Base-by-base conservation (phyloP, 2,797 vertebrate genomes). In the Hipposideros larvatus region DNA sequence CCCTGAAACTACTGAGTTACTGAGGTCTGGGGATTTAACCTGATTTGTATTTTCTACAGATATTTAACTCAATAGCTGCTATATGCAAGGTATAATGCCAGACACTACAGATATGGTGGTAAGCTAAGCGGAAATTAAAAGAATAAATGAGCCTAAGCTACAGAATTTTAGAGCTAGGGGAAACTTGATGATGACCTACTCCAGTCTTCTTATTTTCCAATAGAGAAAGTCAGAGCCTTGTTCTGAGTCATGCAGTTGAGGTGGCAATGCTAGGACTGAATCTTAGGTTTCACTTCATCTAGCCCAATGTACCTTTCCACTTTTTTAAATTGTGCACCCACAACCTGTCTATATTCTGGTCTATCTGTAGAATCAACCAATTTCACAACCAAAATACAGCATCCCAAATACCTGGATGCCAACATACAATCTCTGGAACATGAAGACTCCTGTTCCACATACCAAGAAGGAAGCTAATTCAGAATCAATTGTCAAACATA, bases 1-100 rank as follows among this genome's bases (percentile, higher is more conserved):
- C 22, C 53, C 24, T 53, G 55, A 87, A 78, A 68, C 2, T 22
- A 91, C 19, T 34, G 74, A 82, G 55, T 89, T 87, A 87, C n/a
- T 89, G 43, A 78, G 24, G 82, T 93, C 66, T 91, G 41, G 84
- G 48, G 24, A 75, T 68, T 96, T 84, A 74, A 34, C 3, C 22
- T 57, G 53, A 78, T 68, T 73, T 48, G 10, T 70, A n/a, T 71
- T 84, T 65, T 73, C 34, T 55, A 26, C 10, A 31, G 26, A 41
- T 79, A 68, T 61, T 90, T 91, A 68, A 68, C 3, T 68, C 14
- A 93, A 37, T n/a, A 74, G 7, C 26, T 95, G 31, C 10, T 68
- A 46, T 79, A 79, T 84, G 53, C 4, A 28, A 75, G 7, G 3
- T 59, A 22, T 75, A 65, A 71, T 57, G 46, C 41, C 48, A 84